A percentile compares a stretch with the other conserved stretches of the same genome.
Conservation (phyloP, 1,140 invertebrate genomes). For the Zaprionus ornatus region DNA sequence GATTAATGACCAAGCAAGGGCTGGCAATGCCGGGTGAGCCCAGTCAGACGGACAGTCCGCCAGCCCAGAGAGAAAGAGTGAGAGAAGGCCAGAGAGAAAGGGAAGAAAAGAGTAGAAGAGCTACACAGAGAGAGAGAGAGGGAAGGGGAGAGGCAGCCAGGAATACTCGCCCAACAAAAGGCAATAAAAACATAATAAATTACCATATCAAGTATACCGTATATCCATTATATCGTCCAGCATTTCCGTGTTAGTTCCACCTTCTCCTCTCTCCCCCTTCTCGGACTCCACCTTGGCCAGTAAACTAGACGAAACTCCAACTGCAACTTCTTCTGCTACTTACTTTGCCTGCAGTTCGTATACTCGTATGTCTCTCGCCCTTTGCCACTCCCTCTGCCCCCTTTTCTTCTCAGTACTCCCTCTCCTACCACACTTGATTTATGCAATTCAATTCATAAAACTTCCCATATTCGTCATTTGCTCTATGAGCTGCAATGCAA, state of each 20-base stretch:
- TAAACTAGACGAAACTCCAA: neutral
- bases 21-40: slow-evolving; percentile 38
- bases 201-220: slow-evolving; percentile 82
- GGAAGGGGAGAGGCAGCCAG: neutral
- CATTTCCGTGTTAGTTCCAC: slow-evolving; percentile 64
- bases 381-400: neutral
- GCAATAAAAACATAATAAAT: slow-evolving; percentile 83
- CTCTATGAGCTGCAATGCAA: slow-evolving; percentile 13
- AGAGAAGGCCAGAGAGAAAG: neutral
- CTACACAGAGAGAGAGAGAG: too few relatives aligned
- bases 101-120: neutral
- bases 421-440: slow-evolving; percentile 62
- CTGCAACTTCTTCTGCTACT: slow-evolving; percentile 9
- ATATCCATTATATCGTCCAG: slow-evolving; percentile 49
- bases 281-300: slow-evolving; percentile 15
- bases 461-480: slow-evolving; percentile 55
- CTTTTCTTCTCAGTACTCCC: neutral
- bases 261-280: slow-evolving; percentile 7
- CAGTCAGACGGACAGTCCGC: neutral
- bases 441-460: slow-evolving; percentile 83
- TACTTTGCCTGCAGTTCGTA: neutral
- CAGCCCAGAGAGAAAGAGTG: neutral
- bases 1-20: slow-evolving; percentile 81
- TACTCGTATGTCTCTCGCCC: neutral
- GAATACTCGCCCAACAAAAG: slow-evolving; percentile 55